These are phyloP conservation scores for Salvelinus fontinalis DNA, from an alignment of 2,113 vertebrate species.

Conservation along the genomic window DNA sequence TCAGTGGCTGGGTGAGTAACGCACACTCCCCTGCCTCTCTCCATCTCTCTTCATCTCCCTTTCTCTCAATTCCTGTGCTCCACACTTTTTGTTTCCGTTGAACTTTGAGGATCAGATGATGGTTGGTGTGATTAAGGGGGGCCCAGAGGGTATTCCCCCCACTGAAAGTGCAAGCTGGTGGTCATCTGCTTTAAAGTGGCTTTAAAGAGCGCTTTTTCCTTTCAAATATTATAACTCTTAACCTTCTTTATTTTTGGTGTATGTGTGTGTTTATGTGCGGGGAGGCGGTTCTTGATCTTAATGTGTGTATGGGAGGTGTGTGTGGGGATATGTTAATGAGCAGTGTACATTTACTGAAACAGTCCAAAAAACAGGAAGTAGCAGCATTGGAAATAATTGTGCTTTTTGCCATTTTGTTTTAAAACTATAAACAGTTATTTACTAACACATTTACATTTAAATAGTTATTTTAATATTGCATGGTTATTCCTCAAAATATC, in stretches of 20 bases:
- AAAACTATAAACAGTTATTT: background rate
- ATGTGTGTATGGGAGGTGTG: too few species aligned
- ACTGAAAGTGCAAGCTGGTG: conserved; percentile 8
- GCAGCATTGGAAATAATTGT: background rate
- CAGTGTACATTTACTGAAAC: too few species aligned
- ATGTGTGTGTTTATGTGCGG: too few species aligned
- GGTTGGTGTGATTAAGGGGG: too few species aligned
- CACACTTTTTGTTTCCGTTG: conserved; percentile 1
- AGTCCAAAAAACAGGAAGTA: conserved; percentile 11
- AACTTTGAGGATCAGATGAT: too few species aligned
- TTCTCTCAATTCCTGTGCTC: conserved; percentile 20
- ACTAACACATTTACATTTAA: background rate
- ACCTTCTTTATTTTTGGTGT: conserved; percentile 2
- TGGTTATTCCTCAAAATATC: conserved; percentile 40
- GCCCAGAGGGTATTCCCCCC: background rate
- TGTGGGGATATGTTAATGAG: too few species aligned
- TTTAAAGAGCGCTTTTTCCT: conserved; percentile 38
- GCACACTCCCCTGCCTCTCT: conserved; percentile 36
- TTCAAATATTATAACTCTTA: conserved; percentile 7
- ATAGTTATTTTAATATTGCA: background rate
- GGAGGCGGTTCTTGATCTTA: too few species aligned
- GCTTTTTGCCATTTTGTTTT: background rate
- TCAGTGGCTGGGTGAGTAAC: conserved; percentile 97
- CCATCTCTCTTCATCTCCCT: background rate
- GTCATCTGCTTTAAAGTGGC: conserved; percentile 29